Conservation (phyloP, 2,888 invertebrate species). For the Macroteleia sp. region DNA sequence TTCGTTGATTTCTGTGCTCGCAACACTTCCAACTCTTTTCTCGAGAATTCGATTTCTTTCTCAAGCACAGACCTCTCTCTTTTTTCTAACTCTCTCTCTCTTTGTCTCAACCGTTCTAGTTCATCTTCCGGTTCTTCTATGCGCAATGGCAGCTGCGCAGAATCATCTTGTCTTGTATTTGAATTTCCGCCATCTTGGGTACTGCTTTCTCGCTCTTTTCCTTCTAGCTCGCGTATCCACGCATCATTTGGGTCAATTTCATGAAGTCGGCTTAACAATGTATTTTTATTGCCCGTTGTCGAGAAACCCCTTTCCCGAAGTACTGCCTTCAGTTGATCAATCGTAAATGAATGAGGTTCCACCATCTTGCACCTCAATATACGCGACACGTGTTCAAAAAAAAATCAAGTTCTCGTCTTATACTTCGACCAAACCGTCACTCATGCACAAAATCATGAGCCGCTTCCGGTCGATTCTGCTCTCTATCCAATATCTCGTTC, state of each 20-base stretch:
- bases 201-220: not conserved
- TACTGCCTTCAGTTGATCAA: not conserved
- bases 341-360: not conserved
- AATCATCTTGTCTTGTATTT: not conserved
- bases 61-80: not conserved
- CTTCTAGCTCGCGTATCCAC: not conserved
- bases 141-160: not conserved
- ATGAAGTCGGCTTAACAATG: not conserved
- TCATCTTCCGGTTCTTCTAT: not conserved
- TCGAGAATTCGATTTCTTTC: not conserved
- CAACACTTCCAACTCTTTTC: not conserved
- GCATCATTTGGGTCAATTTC: not conserved
- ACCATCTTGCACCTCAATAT: not conserved
- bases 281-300: not conserved
- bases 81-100: not conserved
- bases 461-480: not conserved
- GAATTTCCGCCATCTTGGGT: not conserved
- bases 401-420: not conserved
- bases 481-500: not conserved
- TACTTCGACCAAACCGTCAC: not conserved
- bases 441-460: not conserved
- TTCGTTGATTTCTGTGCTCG: not conserved
- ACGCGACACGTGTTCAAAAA: not conserved
- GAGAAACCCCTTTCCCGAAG: not conserved
- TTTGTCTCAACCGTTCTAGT: not conserved